Conservation (phyloP, 2,888 invertebrate genomes). For the Tipula confusa region DNA sequence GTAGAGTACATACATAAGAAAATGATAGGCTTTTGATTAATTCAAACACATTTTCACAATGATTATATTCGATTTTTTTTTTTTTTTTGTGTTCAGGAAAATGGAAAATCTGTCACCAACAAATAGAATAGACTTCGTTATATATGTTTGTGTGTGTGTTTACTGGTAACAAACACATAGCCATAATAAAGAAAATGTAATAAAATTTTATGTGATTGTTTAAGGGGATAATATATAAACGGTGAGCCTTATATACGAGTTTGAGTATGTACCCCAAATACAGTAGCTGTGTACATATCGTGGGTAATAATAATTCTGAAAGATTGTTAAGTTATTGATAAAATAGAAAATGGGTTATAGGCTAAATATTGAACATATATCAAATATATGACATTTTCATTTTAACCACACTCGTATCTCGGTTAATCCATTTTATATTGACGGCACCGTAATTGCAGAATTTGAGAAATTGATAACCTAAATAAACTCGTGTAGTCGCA, state of each 20-base stretch:
- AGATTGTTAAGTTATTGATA: not conserved
- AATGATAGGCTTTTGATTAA: not conserved
- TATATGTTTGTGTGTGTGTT: not conserved
- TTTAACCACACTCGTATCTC: not conserved
- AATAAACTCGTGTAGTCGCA: too few species aligned
- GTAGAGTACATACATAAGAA: not conserved
- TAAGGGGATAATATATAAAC: not conserved
- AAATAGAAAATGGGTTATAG: not conserved
- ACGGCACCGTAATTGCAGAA: too few species aligned
- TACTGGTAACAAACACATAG: not conserved
- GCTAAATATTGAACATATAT: too few species aligned
- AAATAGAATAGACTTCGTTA: not conserved
- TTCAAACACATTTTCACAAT: not conserved
- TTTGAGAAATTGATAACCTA: too few species aligned
- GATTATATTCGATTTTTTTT: not conserved
- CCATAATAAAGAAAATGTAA: not conserved
- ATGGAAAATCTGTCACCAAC: not conserved
- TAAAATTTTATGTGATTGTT: not conserved
- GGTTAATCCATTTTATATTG: not conserved
- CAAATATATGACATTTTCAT: not conserved
- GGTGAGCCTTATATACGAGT: not conserved
- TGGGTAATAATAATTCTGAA: not conserved
- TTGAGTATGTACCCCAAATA: not conserved
- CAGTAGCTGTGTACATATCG: not conserved
- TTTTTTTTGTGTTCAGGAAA: not conserved